Conservation (phyloP, 2,797 vertebrate species). For the Hafferia zeledoni region DNA sequence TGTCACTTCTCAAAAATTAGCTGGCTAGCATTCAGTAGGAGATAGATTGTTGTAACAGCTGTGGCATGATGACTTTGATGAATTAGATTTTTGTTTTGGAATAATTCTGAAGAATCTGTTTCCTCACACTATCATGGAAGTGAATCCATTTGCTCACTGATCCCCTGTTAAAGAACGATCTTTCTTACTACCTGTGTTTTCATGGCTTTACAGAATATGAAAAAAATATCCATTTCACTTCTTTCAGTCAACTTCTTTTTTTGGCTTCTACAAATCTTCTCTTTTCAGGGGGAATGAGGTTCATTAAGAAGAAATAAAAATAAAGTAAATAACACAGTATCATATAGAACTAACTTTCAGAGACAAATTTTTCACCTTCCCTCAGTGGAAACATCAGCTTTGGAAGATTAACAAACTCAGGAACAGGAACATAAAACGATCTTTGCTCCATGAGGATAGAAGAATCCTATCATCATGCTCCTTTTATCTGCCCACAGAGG, state of each 20-base stretch:
- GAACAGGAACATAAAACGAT: background rate
- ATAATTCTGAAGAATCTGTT: slow-evolving; percentile 20
- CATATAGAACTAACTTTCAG: background rate
- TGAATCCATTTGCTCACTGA: slow-evolving; percentile 15
- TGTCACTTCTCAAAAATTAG: slow-evolving; percentile 68
- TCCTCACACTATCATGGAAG: background rate
- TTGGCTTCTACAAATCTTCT: background rate
- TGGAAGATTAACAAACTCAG: background rate
- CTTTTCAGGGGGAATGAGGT: background rate
- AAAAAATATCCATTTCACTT: background rate
- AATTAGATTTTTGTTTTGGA: slow-evolving; percentile 39
- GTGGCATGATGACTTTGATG: slow-evolving; percentile 50
- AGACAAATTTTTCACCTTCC: background rate
- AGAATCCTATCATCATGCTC: background rate
- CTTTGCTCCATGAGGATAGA: background rate
- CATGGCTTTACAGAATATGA: background rate
- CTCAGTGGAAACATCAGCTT: background rate
- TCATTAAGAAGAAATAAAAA: background rate
- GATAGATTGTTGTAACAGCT: slow-evolving; percentile 66
- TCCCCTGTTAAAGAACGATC: background rate
- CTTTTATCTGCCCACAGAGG: background rate
- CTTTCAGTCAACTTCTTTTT: background rate
- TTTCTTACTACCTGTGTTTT: background rate
- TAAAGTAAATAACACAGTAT: background rate
- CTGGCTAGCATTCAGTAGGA: slow-evolving; percentile 37